Conservation (phyloP, 64 coral and sea anemone species). For the Astreopora myriophthalma region DNA sequence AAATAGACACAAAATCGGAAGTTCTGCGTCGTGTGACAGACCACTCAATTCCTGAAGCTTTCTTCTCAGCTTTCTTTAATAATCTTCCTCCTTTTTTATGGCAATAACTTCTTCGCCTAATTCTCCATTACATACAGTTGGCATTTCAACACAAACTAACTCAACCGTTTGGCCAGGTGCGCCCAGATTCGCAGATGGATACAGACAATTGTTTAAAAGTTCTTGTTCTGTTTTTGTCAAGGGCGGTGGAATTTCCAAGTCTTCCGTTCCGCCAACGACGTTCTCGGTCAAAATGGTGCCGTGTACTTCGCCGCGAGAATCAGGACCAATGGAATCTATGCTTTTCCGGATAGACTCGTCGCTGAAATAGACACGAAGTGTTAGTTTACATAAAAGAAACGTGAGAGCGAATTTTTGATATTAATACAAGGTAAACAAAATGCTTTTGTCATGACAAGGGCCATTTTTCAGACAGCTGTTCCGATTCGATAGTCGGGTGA, state of each 20-base stretch:
- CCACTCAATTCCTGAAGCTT: not conserved
- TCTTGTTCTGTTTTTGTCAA: slow-evolving; percentile 41
- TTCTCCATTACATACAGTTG: not conserved
- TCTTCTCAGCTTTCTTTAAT: not conserved
- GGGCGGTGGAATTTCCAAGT: slow-evolving; percentile 7
- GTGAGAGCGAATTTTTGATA: slow-evolving; percentile 3
- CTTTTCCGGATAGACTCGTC: slow-evolving; percentile 50
- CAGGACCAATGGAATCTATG: slow-evolving; percentile 30
- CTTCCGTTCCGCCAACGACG: not conserved
- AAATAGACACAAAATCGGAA: not conserved
- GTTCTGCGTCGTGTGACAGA: not conserved
- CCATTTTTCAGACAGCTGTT: slow-evolving; percentile 15
- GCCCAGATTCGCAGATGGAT: not conserved
- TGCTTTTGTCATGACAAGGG: not conserved
- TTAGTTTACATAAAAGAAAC: slow-evolving; percentile 46
- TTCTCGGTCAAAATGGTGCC: not conserved
- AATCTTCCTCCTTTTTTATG: slow-evolving; percentile 21
- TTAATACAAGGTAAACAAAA: slow-evolving; percentile 24
- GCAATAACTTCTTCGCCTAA: slow-evolving; percentile 5
- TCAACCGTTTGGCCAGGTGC: not conserved
- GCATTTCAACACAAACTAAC: slow-evolving; percentile 18
- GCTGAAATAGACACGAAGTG: slow-evolving; percentile 27
- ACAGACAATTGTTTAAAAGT: slow-evolving; percentile 32
- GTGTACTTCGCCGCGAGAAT: not conserved
- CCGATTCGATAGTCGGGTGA: not conserved